Evolutionary conservation across 1,140 invertebrate species (phyloP), one percentile per base, ranked within the genome.

Genomic region (Wiebesia pumilae): DNA sequence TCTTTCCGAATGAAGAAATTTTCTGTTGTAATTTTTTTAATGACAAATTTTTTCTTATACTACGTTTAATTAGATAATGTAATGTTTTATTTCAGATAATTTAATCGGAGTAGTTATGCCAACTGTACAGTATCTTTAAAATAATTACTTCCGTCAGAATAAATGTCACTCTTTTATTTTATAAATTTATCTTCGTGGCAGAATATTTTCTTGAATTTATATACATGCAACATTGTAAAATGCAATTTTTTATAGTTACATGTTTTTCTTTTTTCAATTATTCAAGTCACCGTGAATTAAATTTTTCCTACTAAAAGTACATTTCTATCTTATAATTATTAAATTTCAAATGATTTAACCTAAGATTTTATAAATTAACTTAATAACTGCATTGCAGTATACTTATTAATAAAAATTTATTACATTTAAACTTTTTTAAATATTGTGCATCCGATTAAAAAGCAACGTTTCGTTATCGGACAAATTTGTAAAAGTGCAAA

Each of bases 101-200:
- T 62, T 10, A 62, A 4, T 62, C 27, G 21, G 3, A 62, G 58
- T 6, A 27, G 21, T 24, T 62, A 62, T 27, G 58, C 21, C 3
- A 62, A 62, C 51, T 2, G 16, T 16, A 16, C 19, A 54, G 51
- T 54, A 16, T 16, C 21, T 62, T 62, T 62, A 62, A 62, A 62
- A 62, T 62, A 10, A 27, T 62, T 62, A 27, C 24, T 62, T 27
- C 24, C 24, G 24, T 27, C 14, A 3, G 58, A 62, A 62, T 54
- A 27, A 62, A 62, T 40, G 78, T 30, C 19, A 43, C 35, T 38
- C 21, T 80, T 65, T 81, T 81, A 81, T 81, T 81, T 40, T 81
- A 19, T 6, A 75, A 1, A 38, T 75, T 75, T 40, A 27, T 24
- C 27, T 62, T 24, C 24, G 27, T 27, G 58, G 24, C 24, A 27